Conservation (phyloP, 2,888 invertebrate species). For the Hirtodrosophila alboralis region DNA sequence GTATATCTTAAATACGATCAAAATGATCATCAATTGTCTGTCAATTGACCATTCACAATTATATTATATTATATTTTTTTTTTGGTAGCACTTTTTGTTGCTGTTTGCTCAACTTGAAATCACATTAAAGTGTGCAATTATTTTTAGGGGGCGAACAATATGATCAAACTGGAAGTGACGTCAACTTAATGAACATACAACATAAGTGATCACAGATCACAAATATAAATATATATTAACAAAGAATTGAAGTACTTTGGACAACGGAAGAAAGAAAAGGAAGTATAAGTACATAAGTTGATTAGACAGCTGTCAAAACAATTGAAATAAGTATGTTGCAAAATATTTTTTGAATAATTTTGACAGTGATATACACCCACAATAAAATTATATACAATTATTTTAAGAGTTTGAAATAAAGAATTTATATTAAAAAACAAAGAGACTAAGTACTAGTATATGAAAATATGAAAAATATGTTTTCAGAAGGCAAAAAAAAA, state of each 20-base stretch:
- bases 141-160: slow-evolving; percentile 21
- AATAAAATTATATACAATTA: no score
- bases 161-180: slow-evolving; percentile 28
- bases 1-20: slow-evolving; percentile 5
- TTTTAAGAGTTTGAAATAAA: no score
- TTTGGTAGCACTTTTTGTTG: slow-evolving; percentile 28
- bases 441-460: no score
- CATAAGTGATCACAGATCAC: slow-evolving; percentile 10
- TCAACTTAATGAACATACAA: slow-evolving; percentile 27
- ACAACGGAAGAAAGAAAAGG: slow-evolving; percentile 30
- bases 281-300: slow-evolving; percentile 22
- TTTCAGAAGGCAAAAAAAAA: no score
- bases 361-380: no score
- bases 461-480: no score
- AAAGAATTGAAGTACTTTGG: slow-evolving; percentile 21
- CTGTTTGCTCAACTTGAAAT: slow-evolving; percentile 42
- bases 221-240: slow-evolving; percentile 20
- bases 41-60: slow-evolving; percentile 31
- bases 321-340: slow-evolving; percentile 1
- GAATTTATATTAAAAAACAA: no score
- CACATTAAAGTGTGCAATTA: slow-evolving; percentile 70
- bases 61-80: slow-evolving; percentile 6
- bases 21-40: slow-evolving; percentile 42
- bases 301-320: slow-evolving; percentile 24
- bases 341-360: not conserved